Evolutionary conservation across 2,113 vertebrate genomes (phyloP).

Genomic region (Falco punctatus): DNA sequence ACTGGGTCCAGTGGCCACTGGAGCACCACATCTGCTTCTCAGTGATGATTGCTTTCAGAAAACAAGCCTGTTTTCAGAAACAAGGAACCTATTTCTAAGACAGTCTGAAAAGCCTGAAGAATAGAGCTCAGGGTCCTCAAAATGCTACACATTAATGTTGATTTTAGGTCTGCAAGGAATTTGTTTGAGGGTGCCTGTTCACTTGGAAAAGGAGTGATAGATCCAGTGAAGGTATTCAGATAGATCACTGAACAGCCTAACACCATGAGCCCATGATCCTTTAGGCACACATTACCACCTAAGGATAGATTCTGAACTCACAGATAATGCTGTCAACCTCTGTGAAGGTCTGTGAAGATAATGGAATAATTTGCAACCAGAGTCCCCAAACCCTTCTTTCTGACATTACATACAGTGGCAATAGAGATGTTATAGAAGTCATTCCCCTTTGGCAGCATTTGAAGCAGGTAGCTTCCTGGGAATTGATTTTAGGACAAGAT

Average conservation of each 20-base stretch:
- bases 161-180: background rate
- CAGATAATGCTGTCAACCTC: background rate
- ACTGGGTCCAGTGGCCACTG: background rate
- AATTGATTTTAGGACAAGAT: background rate
- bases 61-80: background rate
- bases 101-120: background rate
- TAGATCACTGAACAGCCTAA: background rate
- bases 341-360: background rate
- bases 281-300: background rate
- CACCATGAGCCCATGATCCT: background rate
- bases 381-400: background rate
- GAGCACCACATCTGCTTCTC: background rate
- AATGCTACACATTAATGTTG: background rate
- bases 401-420: accelerated
- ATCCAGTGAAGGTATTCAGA: background rate
- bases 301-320: background rate
- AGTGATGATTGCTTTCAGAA: background rate
- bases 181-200: background rate
- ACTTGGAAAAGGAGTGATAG: background rate
- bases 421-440: background rate
- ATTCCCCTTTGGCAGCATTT: background rate
- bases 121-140: background rate
- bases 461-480: background rate
- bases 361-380: background rate
- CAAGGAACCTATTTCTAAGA: background rate